phyloP scores from a whole-genome alignment of 2,797 vertebrate genomes.

The Trichosurus vulpecula region DNA sequence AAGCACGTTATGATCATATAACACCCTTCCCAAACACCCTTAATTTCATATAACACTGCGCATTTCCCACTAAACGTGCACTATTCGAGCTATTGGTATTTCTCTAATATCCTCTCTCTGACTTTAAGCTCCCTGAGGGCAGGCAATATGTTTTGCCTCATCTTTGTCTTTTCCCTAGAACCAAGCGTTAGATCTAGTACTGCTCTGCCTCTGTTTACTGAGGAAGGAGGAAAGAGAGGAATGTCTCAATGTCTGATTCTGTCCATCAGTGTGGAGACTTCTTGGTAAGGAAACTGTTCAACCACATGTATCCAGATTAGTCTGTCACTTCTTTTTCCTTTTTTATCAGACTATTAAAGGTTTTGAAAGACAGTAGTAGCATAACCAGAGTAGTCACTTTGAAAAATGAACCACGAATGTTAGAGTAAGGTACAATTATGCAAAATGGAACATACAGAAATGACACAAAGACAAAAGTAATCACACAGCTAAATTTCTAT shows the following conservation, averaged over 20 bases:
- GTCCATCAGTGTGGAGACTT: background rate
- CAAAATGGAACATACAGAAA: background rate
- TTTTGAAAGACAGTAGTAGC: background rate
- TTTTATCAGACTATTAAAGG: background rate
- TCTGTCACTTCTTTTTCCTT: background rate
- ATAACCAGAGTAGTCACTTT: background rate
- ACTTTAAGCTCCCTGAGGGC: background rate
- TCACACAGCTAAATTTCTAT: background rate
- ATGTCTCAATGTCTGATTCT: background rate
- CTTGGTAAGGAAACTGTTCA: background rate
- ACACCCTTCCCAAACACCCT: background rate
- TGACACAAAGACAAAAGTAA: background rate
- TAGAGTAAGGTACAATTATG: background rate
- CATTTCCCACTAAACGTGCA: rapidly evolving
- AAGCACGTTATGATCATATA: background rate
- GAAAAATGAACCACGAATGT: background rate
- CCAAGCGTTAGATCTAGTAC: background rate
- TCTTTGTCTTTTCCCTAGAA: background rate
- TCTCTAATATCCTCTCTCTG: background rate
- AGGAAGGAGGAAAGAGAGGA: background rate
- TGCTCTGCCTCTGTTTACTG: background rate
- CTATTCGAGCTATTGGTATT: background rate
- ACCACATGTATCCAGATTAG: background rate
- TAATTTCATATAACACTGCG: background rate
- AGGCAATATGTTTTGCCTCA: background rate